Percentiles rank a stretch among this genome's conserved stretches.
These are phyloP conservation scores for Orycteropus afer DNA, from an alignment of 2,113 vertebrate species.

Conservation along the genomic window DNA sequence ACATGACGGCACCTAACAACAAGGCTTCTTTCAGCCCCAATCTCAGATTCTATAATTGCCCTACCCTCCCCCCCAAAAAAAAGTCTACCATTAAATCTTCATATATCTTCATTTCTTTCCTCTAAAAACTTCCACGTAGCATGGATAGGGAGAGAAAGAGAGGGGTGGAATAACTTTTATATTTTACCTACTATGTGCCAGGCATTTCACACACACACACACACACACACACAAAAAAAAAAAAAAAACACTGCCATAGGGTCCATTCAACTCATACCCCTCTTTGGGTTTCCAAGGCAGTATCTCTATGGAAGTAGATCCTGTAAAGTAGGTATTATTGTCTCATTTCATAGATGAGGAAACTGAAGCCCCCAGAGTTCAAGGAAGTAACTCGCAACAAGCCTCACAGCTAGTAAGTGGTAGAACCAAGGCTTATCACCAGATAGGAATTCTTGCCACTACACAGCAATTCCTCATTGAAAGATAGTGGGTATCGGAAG, in stretches of 20 bases:
- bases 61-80: neutral
- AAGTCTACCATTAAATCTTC: neutral
- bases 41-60: neutral
- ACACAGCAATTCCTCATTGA: conserved; percentile 42
- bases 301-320: no score
- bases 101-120: conserved; percentile 19
- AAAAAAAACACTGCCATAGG: no score
- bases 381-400: neutral
- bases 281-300: no score
- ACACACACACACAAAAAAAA: no score
- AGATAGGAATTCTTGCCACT: conserved; percentile 62
- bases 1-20: no score
- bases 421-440: neutral
- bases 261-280: no score
- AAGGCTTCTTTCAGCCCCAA: neutral
- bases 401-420: conserved; percentile 4
- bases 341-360: conserved; percentile 38
- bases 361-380: neutral
- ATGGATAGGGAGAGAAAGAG: neutral
- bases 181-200: neutral
- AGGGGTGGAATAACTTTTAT: neutral
- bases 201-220: conserved; percentile 32
- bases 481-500: conserved; percentile 75
- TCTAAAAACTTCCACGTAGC: neutral
- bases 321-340: conserved; percentile 49